Evolutionary conservation across 1,140 invertebrate genomes (phyloP), one percentile per base, ranked within the genome.

Genomic region (Arctopsyche grandis): DNA sequence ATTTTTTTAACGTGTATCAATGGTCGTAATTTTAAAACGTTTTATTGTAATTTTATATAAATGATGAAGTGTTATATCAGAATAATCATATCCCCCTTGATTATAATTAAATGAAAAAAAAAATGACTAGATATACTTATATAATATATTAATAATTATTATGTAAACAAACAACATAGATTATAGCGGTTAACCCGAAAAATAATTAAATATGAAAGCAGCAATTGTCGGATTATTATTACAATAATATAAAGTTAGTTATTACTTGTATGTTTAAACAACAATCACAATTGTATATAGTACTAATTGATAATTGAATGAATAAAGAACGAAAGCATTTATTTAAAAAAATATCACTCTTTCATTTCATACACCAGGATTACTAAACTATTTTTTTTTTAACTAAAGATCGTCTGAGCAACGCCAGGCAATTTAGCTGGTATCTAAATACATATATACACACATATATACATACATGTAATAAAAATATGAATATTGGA

Each of bases 261-360:
- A 66, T 26, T 66, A 66, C 26, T 29, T 66, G 21, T 66, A 66
- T 66, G 63, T 66, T 66, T 66, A 66, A 52, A 66, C 21, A 60
- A 60, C 38, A 71, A 74, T 74, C 44, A 74, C 48, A 56, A 74
- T 52, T 74, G 71, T 74, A 74, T 56, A 74, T 74, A 74, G 71
- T n/a, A 74, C 9, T 74, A 56, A 74, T 21, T 74, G 44, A 74
- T 74, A 74, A 56, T 70, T 73, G 44, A 73, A 46, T 71, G 22
- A 52, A 74, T 74, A 74, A 74, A 56, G 10, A 74, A 74, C 71
- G 71, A 74, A 74, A 9, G 71, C 71, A 74, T 74, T 74, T 74
- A 74, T 74, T 74, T 74, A 74, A 74, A 56, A 46, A 52, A 74
- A 66, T 46, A n/a, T n/a, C n/a, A n/a, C n/a, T n/a, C n/a, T n/a